A percentile compares a stretch with the other conserved stretches of the same genome.
phyloP scores from a whole-genome alignment of 2,888 invertebrate genomes.

The Petrolisthes manimaculis region DNA sequence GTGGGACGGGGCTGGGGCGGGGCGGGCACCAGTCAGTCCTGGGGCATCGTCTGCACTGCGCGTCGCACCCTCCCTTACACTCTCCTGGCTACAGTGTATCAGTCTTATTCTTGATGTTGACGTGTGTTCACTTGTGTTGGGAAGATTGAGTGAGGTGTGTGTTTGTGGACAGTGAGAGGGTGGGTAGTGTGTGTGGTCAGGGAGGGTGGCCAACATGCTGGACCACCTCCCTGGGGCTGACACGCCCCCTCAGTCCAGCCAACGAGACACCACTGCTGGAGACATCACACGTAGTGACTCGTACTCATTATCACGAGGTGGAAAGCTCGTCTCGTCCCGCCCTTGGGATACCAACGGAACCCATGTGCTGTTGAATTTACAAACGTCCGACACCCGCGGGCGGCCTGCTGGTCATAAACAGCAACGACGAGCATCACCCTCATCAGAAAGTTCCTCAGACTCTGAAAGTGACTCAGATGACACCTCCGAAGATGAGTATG shows the following conservation, averaged over 20 bases:
- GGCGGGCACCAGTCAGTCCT: slow-evolving; percentile 45
- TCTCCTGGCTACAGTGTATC: background rate
- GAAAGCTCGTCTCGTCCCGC: slow-evolving; percentile 53
- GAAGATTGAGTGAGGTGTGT: slow-evolving; percentile 1
- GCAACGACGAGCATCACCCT: background rate
- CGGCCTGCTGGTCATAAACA: background rate
- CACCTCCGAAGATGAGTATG: slow-evolving; percentile 52
- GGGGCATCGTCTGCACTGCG: slow-evolving; percentile 34
- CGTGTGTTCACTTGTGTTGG: background rate
- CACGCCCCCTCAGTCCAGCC: slow-evolving; percentile 16
- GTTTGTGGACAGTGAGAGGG: background rate
- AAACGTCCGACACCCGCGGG: slow-evolving; percentile 5
- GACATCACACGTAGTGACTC: slow-evolving; percentile 51
- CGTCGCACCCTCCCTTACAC: slow-evolving; percentile 23
- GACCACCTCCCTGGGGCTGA: slow-evolving; percentile 35
- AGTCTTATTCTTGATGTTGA: background rate
- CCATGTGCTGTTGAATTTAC: slow-evolving; percentile 37
- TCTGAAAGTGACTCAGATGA: slow-evolving; percentile 41
- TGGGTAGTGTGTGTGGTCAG: background rate
- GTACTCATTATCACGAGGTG: slow-evolving; percentile 48
- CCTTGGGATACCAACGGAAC: slow-evolving; percentile 42
- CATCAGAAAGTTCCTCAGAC: slow-evolving; percentile 16
- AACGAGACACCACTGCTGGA: slow-evolving; percentile 17
- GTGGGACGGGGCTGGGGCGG: too few relatives aligned
- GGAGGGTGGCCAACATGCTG: slow-evolving; percentile 21